Base-by-base conservation (phyloP, 2,888 invertebrate species). In the Priocnemis perturbator region DNA sequence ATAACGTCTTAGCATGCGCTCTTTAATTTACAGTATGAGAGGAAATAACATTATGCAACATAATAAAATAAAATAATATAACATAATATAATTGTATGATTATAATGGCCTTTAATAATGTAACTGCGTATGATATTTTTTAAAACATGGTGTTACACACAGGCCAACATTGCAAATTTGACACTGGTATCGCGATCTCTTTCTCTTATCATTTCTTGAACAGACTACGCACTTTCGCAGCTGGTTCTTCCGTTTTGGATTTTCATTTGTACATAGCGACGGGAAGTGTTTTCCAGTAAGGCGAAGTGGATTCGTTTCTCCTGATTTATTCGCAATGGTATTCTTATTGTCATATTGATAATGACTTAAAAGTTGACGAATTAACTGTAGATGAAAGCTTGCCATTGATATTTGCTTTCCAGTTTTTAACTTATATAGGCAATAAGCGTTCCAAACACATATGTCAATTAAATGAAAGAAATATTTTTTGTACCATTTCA, bases 371-470 rank as follows among this genome's bases (percentile, higher is more conserved):
- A 73, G 72, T 61, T 74, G 47, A 0, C 62, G 62, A 67, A 67
- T 71, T 60, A 73, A 67, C 7, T 11, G 11, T 9, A 37, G 11
- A 11, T 37, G 37, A 37, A 37, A 37, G 2, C 7, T 37, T 37
- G 37, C 37, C 11, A 37, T 37, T 52, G 64, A 65, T 73, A 73
- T 57, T 9, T 37, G 4, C 21, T 48, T 48, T 44, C 65, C 44
- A 55, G 1, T 69, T 63, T 61, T 61, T 30, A 55, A 59, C 19
- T 66, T 67, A 45, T 67, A 69, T 66, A 71, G 45, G 15, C 60
- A 62, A 64, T 69, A 60, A 59, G 64, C 60, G 45, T 73, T 76
- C 55, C 60, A 60, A 19, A 78, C 61, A 37, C 30, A 37, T 30
- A 75, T 48, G 37, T 75, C 37, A 1, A 37, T 37, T 37, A 65